These are phyloP conservation scores for Cherax quadricarinatus DNA, from an alignment of 1,140 invertebrate genomes.

Conservation along the genomic window DNA sequence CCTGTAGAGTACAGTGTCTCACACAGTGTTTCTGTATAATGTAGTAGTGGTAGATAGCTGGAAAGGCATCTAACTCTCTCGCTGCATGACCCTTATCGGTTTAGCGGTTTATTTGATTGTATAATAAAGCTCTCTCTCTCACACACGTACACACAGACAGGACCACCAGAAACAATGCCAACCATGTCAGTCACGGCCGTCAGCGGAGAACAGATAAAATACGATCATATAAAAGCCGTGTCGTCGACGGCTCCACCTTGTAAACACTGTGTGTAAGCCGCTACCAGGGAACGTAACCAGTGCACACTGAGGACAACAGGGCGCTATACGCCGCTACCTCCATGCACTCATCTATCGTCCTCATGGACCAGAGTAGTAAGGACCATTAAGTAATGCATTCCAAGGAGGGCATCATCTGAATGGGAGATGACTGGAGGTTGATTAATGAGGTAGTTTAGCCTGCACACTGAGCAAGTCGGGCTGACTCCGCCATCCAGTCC, in stretches of 20 bases:
- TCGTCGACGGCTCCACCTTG: slow-evolving; percentile 55
- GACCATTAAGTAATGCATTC: not conserved
- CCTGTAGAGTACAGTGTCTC: too few relatives aligned
- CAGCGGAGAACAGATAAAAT: slow-evolving; percentile 46
- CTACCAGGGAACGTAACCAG: slow-evolving; percentile 38
- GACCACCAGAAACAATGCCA: slow-evolving; percentile 24
- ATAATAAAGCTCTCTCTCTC: too few relatives aligned
- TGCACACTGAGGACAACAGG: not conserved
- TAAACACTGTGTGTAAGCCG: slow-evolving; percentile 46
- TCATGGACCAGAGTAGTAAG: not conserved
- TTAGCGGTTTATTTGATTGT: too few relatives aligned
- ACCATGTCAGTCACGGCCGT: slow-evolving; percentile 37
- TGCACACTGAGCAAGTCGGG: slow-evolving; percentile 47
- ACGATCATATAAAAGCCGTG: slow-evolving; percentile 55
- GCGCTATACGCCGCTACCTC: not conserved
- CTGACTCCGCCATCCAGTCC: not conserved
- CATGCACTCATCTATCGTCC: not conserved
- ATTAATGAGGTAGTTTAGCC: slow-evolving; percentile 61
- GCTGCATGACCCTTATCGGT: too few relatives aligned
- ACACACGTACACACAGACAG: too few relatives aligned
- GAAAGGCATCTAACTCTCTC: too few relatives aligned
- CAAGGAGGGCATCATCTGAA: slow-evolving; percentile 47
- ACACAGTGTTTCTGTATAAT: too few relatives aligned
- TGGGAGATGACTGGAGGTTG: slow-evolving; percentile 57
- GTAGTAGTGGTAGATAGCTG: too few relatives aligned